Conservation (phyloP, 2,113 vertebrate genomes). For the Bubo blakistoni region DNA sequence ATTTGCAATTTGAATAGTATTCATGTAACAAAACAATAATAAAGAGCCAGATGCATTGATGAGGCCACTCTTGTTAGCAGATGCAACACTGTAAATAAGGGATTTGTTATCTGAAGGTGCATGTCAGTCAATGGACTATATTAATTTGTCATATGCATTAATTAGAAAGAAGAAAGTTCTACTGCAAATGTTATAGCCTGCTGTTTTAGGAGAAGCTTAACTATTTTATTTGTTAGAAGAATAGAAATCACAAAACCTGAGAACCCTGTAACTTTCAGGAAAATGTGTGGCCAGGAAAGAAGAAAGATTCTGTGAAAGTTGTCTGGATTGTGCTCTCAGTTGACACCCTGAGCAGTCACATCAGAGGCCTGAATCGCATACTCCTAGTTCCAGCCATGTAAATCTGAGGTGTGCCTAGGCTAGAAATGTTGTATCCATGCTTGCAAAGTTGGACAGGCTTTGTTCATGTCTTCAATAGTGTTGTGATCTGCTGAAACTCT, state of each 20-base stretch:
- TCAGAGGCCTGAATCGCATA: not conserved
- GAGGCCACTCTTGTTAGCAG: not conserved
- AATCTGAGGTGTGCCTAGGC: not conserved
- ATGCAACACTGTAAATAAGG: not conserved
- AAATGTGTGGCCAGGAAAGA: not conserved
- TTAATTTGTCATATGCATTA: not conserved
- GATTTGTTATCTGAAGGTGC: not conserved
- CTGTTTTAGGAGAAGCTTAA: not conserved
- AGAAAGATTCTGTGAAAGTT: not conserved
- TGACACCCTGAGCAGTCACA: not conserved
- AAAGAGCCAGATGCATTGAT: not conserved
- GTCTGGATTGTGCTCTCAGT: not conserved
- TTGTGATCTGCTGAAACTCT: not conserved
- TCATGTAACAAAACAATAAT: not conserved
- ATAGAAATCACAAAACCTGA: not conserved
- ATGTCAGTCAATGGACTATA: not conserved
- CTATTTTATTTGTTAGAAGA: not conserved
- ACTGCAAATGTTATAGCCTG: not conserved
- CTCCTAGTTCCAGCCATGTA: not conserved
- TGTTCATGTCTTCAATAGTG: not conserved
- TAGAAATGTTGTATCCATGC: not conserved
- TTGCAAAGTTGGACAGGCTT: not conserved
- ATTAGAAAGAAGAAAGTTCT: not conserved
- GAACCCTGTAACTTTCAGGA: not conserved
- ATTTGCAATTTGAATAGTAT: not conserved